A percentile compares a stretch with the other conserved stretches of the same genome.
Evolutionary conservation across 2,797 vertebrate genomes (phyloP).

Genomic region (Typhlichthys eigenmanni): DNA sequence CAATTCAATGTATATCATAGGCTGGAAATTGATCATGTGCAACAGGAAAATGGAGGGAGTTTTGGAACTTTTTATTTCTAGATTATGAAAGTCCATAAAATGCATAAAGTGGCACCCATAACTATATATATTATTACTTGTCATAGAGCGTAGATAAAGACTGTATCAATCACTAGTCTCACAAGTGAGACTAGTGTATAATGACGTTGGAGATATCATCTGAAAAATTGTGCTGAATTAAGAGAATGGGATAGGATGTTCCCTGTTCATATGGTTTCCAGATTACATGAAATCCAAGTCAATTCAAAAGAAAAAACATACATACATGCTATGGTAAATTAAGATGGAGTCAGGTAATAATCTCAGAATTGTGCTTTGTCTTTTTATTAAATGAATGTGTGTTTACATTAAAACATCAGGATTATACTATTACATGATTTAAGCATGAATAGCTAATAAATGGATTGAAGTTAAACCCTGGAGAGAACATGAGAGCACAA

Average conservation of each 20-base stretch:
- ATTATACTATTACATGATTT: too few relatives aligned
- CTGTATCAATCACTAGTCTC: too few relatives aligned
- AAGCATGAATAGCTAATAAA: too few relatives aligned
- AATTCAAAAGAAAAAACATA: neutral
- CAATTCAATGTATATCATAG: too few relatives aligned
- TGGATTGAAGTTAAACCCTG: neutral
- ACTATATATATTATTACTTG: too few relatives aligned
- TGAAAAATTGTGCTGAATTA: constrained; percentile 7
- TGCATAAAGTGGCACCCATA: too few relatives aligned
- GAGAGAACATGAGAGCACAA: constrained; percentile 11
- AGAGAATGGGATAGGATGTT: neutral
- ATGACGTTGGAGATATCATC: constrained; percentile 16
- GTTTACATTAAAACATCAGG: neutral
- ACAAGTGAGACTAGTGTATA: neutral
- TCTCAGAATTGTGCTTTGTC: neutral
- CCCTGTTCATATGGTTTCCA: neutral
- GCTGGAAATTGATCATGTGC: too few relatives aligned
- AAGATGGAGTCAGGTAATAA: neutral
- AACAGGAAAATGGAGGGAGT: too few relatives aligned
- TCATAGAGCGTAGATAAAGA: too few relatives aligned
- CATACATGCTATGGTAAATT: neutral
- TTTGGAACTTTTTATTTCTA: too few relatives aligned
- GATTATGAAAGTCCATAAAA: too few relatives aligned
- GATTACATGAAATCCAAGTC: neutral
- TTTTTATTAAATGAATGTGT: neutral